Percentiles rank a stretch among this genome's conserved stretches.
Evolutionary conservation across 2,113 vertebrate genomes (phyloP).

Genomic region (Ploceus nigricollis): DNA sequence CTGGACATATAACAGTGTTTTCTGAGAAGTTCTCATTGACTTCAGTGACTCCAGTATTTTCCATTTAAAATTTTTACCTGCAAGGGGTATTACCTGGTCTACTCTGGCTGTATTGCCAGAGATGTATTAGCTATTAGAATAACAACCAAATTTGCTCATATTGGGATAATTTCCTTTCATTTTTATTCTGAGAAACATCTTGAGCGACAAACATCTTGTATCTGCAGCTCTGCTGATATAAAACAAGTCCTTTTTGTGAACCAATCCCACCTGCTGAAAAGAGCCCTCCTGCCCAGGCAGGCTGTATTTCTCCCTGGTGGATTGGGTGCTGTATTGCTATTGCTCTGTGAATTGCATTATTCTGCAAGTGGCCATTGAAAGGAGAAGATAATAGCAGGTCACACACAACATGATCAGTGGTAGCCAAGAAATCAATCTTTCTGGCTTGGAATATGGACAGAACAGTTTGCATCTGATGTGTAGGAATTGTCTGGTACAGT

Average conservation of each 20-base stretch:
- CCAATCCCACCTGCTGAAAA: neutral
- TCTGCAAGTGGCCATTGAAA: neutral
- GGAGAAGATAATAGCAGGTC: neutral
- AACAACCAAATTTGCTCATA: neutral
- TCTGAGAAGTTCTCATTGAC: neutral
- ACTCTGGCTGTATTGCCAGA: neutral
- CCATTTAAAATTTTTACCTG: neutral
- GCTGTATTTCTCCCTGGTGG: neutral
- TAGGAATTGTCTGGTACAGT: neutral
- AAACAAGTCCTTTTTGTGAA: neutral
- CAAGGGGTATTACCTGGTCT: neutral
- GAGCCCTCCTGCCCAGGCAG: neutral
- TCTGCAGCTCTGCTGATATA: neutral
- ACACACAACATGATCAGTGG: neutral
- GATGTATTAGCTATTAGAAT: neutral
- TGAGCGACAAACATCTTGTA: neutral
- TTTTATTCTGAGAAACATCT: neutral
- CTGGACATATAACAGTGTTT: neutral
- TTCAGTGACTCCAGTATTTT: neutral
- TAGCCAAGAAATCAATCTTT: neutral
- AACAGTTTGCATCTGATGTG: neutral
- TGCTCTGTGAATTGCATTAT: neutral
- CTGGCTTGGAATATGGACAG: neutral
- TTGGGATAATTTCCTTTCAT: neutral
- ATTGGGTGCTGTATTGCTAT: neutral